Evolutionary conservation across 2,113 vertebrate genomes (phyloP).

Genomic region (Phrynosoma blainvillii): DNA sequence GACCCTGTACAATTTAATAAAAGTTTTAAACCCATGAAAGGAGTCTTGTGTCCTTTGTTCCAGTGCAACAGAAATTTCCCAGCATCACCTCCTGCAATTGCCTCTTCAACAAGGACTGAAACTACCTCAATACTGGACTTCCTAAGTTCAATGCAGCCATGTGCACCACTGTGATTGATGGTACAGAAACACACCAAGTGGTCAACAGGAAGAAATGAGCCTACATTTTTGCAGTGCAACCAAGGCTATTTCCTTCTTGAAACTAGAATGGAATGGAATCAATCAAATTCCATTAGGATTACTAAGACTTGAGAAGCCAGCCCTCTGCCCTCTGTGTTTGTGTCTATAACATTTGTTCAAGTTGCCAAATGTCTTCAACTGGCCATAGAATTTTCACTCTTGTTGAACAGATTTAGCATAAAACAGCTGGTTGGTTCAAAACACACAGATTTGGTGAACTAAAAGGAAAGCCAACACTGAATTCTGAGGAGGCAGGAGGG

Average conservation of each 20-base stretch:
- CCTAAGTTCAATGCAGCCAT: too few relatives aligned
- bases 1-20: too few relatives aligned
- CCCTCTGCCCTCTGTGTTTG: neutral
- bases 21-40: too few relatives aligned
- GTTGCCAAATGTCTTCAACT: neutral
- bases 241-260: neutral
- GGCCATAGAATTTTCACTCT: neutral
- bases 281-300: neutral
- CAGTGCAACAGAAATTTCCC: too few relatives aligned
- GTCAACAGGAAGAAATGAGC: too few relatives aligned
- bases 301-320: neutral
- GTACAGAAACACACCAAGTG: too few relatives aligned
- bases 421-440: neutral
- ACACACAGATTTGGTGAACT: neutral
- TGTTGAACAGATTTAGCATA: neutral
- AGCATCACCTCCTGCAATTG: too few relatives aligned
- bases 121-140: too few relatives aligned
- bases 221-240: neutral
- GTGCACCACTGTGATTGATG: too few relatives aligned
- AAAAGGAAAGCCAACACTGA: conserved; percentile 28
- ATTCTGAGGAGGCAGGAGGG: neutral
- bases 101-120: too few relatives aligned
- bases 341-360: too few relatives aligned
- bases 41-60: too few relatives aligned
- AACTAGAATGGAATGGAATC: neutral